Evolutionary conservation across 2,888 invertebrate species (phyloP), one percentile per base, ranked within the genome.

Genomic region (Criorhina ranunculi): DNA sequence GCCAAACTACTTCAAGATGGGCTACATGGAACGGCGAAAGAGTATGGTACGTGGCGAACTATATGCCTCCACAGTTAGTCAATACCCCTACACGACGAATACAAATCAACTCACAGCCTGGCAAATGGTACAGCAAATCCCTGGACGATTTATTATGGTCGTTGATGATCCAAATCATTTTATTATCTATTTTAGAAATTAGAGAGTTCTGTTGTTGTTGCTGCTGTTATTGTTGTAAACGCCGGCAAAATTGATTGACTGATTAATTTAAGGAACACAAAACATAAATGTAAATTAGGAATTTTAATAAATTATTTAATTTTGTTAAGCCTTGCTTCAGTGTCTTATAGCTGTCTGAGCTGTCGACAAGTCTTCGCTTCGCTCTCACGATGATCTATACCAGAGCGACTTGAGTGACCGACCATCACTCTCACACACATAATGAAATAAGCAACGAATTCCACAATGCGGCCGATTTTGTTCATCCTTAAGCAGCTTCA

Each of bases 11-110:
- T 88, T 77, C 69, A 86, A 86, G 82, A 88, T 88, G 88, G 88
- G 88, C 11, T 88, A 88, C 40, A 88, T 87, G 87, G 88, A 88
- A 33, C 35, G 24, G 0, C 69, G 88, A 11, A 88, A 88, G 69
- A 66, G 12, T 9, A 51, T 70, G 1, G 78, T 86, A 0, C 73
- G 55, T 15, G 88, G 88, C 0, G 57, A 86, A 7, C 69, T 88
- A 57, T 88, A 87, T 53, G 82, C 88, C 2, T 83, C 88, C 5
- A 88, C 88, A 12, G 86, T 82, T 1, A 67, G 46, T n/a, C 33
- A 78, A 29, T 87, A 85, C 72, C 88, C 88, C 1, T 88, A 86
- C 40, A 87, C 87, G n/a, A 76, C 76, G 4, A 76, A 87, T 49
- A 51, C 51, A 0, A 70, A 78, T 37, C 69, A 70, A 49, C n/a